Percentiles rank a stretch among this genome's conserved stretches.
Conservation (phyloP, 2,797 vertebrate species). For the Hippopotamyrus pictus region DNA sequence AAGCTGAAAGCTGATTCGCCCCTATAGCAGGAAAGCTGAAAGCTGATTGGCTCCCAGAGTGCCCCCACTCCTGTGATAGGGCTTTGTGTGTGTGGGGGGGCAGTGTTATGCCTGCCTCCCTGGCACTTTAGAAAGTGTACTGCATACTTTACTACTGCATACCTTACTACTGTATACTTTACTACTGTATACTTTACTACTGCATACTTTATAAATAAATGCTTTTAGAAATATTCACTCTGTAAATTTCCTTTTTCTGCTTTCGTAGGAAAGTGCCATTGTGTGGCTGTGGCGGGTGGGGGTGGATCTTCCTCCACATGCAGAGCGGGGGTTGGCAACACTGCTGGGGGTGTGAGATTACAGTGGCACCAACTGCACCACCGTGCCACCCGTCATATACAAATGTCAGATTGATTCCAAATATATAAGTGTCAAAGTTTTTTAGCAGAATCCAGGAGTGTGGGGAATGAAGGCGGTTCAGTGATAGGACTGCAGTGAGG, state of each 20-base stretch:
- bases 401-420: not conserved
- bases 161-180: no score
- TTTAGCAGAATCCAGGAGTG: not conserved
- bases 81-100: slow-evolving; percentile 48
- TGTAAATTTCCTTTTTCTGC: not conserved
- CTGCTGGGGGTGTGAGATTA: not conserved
- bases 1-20: not conserved
- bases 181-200: no score
- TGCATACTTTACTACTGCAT: no score
- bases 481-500: not conserved
- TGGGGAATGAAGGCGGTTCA: not conserved
- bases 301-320: not conserved
- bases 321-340: not conserved
- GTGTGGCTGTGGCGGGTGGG: not conserved
- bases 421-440: not conserved
- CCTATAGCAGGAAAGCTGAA: not conserved
- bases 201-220: not conserved
- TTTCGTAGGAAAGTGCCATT: not conserved
- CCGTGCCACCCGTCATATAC: not conserved
- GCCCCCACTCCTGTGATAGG: not conserved
- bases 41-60: not conserved
- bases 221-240: not conserved
- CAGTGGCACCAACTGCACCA: not conserved
- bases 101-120: slow-evolving; percentile 25
- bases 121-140: not conserved